Evolutionary conservation across 2,797 vertebrate genomes (phyloP).

Genomic region (Parotocinclus haroldoi): DNA sequence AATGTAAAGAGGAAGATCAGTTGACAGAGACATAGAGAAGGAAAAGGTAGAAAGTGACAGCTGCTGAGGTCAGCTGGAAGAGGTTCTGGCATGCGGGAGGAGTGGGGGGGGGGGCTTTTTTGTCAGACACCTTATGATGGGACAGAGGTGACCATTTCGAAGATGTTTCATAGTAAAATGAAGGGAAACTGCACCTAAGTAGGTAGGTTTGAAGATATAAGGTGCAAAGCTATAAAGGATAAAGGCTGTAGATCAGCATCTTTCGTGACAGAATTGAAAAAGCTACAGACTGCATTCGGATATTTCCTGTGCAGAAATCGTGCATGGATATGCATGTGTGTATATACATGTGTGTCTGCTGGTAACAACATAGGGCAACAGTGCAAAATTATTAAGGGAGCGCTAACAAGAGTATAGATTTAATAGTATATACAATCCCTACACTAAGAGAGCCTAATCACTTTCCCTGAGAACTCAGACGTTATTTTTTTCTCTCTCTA

Average conservation of each 20-base stretch:
- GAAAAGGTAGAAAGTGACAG: constrained; percentile 34
- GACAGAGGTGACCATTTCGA: constrained; percentile 28
- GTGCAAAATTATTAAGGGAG: not conserved
- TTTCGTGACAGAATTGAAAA: constrained; percentile 1
- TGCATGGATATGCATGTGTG: constrained; percentile 19
- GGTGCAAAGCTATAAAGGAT: constrained; percentile 11
- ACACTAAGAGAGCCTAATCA: constrained; percentile 19
- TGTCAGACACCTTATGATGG: constrained; percentile 18
- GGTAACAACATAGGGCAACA: constrained; percentile 25
- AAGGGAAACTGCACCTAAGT: constrained; percentile 18
- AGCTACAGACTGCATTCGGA: constrained; percentile 32
- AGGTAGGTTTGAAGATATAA: constrained; percentile 14
- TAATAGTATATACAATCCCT: constrained; percentile 1
- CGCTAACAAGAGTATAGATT: not conserved
- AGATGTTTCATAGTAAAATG: not conserved
- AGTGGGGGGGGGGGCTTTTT: constrained; percentile 2
- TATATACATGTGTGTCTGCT: constrained; percentile 23
- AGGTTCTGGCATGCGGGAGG: constrained; percentile 28
- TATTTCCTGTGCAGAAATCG: constrained; percentile 14
- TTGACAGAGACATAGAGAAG: constrained; percentile 38
- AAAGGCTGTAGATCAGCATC: constrained; percentile 2
- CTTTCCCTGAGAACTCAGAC: constrained; percentile 47
- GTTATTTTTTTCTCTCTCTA: constrained; percentile 27
- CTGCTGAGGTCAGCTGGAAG: constrained; percentile 29
- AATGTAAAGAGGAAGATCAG: constrained; percentile 18